Evolutionary conservation across 1,140 invertebrate species (phyloP), one percentile per base, ranked within the genome.

Genomic region (Temnothorax nylanderi): DNA sequence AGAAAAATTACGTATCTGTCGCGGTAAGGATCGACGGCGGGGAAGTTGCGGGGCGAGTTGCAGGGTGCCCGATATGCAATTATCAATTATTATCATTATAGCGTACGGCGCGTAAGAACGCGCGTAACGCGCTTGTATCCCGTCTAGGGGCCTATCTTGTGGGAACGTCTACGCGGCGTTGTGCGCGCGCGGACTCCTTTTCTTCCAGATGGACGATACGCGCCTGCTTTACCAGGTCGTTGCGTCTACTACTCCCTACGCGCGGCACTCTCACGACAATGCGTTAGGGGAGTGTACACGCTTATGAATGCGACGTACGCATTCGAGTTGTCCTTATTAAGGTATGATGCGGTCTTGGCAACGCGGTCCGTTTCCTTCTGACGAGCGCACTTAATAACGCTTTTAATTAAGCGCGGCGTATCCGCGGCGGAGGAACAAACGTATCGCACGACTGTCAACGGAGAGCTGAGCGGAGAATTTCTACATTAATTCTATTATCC

Each of bases 271-370:
- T 58, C 80, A 84, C 80, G 67, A 74, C 69, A 47, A 62, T 62
- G 80, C 69, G 34, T 75, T 60, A 84, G 41, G 80, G 80, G 80
- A 75, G 32, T 62, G 32, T 75, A 34, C 80, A 75, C 69, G 69
- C 80, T 75, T 84, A 84, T 62, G 13, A 84, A 74, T 60, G 69
- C 69, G 26, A 16, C 54, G 26, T 74, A 75, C 80, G 56, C 69
- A 62, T 37, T 75, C 69, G 54, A 75, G 18, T 84, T 84, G 58
- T 74, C 54, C 80, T 84, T 84, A 84, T 84, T 84, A 75, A 74
- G 69, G n/a, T 62, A 47, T 75, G 71, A 84, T 37, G 71, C 54
- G 69, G 13, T 49, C 32, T 74, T 37, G 3, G 26, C 41, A 49
- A 60, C 47, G 69, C 54, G 51, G 4, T 82, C 13, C 47, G 77